Base-by-base conservation (phyloP, 1,140 invertebrate genomes). In the Maniola jurtina region DNA sequence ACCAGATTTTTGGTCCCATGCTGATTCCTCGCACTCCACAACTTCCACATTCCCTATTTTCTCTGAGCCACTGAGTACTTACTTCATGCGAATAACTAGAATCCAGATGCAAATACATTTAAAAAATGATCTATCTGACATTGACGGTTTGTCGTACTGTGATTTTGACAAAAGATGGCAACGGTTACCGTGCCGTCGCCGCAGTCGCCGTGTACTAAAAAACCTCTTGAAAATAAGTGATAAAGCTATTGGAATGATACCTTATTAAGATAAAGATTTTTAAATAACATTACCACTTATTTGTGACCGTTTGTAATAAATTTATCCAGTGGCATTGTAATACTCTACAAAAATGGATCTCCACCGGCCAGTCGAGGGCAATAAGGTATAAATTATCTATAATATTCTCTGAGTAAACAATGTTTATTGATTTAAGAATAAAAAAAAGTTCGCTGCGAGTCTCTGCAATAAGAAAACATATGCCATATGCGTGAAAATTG, bases 341-440 rank as follows among this genome's bases (percentile, higher is more conserved):
- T 42, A 52, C 25, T 0, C 7, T 9, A 16, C 7, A 35, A 71
- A 33, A 81, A 80, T 91, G 84, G 92, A 93, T 89, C 88, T 94
- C 56, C 93, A 94, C 77, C 86, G 90, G 71, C 93, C 93, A 33
- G 92, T 94, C 47, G 92, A 93, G 76, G 84, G 93, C 13, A 94
- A 94, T 73, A 93, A 93, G 92, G 93, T 93, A 66, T 52, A 50
- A 16, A 59, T 57, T 54, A 14, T 11, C 42, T 45, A 42, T 55
- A 40, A 79, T 70, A 78, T 68, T 64, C 34, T 10, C 45, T 11
- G 15, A 15, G 48, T 25, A 52, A 52, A 52, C 15, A 52, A 11
- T 5, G 42, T n/a, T 45, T 45, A 45, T 45, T 45, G 42, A 45
- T 45, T 45, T 11, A 5, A 13, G 10, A 13, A 45, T 11, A 45